These are phyloP conservation scores for Marcusenius ussheri DNA, from an alignment of 2,113 vertebrate genomes.

Conservation along the genomic window DNA sequence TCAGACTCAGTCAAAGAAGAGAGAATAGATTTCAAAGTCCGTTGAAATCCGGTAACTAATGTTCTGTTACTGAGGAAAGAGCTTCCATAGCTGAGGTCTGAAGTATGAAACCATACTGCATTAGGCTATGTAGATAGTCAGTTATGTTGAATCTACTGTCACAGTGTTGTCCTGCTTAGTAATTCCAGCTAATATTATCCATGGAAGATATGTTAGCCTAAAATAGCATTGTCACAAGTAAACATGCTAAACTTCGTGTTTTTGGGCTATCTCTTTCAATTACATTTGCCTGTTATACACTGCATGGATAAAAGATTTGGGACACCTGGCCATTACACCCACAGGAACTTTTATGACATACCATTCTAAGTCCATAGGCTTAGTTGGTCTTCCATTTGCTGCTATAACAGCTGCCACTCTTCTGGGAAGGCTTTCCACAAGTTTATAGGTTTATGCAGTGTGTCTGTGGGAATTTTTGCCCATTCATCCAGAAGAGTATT, in stretches of 20 bases:
- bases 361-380: neutral
- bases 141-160: neutral
- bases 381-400: neutral
- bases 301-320: neutral
- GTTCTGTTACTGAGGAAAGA: too few relatives aligned
- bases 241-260: neutral
- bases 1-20: neutral
- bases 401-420: neutral
- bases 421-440: neutral
- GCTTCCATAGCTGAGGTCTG: neutral
- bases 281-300: neutral
- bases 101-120: neutral
- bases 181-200: neutral
- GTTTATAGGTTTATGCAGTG: neutral
- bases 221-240: neutral
- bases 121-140: neutral
- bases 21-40: neutral
- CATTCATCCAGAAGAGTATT: neutral
- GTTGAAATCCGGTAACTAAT: neutral
- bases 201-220: neutral
- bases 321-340: neutral
- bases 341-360: neutral
- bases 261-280: neutral
- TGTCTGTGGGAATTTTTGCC: neutral
- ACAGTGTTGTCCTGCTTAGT: neutral